These are phyloP conservation scores for Siniperca scherzeri DNA, from an alignment of 2,797 vertebrate genomes.

Conservation along the genomic window DNA sequence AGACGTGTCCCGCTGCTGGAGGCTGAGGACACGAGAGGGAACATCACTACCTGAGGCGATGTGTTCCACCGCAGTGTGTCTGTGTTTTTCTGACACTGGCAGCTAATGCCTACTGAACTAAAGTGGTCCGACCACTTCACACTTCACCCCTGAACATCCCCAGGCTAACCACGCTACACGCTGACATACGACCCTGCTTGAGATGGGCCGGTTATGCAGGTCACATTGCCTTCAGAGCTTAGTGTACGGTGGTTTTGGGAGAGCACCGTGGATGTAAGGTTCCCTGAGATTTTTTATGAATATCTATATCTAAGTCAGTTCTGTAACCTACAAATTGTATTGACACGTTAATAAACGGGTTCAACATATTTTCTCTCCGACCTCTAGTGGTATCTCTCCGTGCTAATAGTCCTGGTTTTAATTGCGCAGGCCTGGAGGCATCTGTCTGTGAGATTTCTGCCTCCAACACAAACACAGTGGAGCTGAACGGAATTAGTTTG, in stretches of 20 bases:
- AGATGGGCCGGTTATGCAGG: not conserved
- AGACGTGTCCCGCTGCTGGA: constrained; percentile 96
- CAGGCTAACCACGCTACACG: not conserved
- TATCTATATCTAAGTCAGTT: not conserved
- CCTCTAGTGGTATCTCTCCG: not conserved
- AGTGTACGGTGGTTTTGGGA: not conserved
- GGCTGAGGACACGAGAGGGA: constrained; percentile 77
- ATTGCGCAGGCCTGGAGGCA: too few relatives aligned
- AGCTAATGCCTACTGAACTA: not conserved
- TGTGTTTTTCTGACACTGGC: not conserved
- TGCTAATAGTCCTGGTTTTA: too few relatives aligned
- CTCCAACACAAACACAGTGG: too few relatives aligned
- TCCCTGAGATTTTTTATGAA: not conserved
- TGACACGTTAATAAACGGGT: not conserved
- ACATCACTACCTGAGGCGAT: not conserved
- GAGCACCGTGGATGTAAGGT: not conserved
- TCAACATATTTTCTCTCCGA: not conserved
- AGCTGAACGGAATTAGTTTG: not conserved
- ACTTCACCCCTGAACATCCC: not conserved
- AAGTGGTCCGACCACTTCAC: not conserved
- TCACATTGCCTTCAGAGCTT: not conserved
- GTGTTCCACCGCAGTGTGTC: not conserved
- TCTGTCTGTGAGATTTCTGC: too few relatives aligned
- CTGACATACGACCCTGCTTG: not conserved
- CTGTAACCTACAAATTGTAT: not conserved